Evolutionary conservation across 1,140 invertebrate species (phyloP), one percentile per base, ranked within the genome.

Genomic region (Glossosoma conforme): DNA sequence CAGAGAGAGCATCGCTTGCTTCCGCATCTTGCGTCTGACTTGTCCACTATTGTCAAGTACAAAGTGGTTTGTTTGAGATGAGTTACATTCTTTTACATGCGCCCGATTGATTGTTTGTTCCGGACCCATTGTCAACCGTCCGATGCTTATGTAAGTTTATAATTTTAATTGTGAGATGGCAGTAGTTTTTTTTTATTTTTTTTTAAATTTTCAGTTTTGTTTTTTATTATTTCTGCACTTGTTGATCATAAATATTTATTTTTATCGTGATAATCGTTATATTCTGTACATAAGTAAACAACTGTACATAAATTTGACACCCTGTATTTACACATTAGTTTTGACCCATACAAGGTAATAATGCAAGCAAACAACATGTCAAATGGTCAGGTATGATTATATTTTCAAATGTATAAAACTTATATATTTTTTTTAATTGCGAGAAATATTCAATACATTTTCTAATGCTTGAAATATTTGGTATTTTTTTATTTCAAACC

Each of bases 141-240:
- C 54, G 43, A 45, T 58, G 70, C 69, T 73, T 72, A 68, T 72
- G 72, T 75, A 75, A 75, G 72, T 75, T 70, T 60, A 64, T 69
- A 67, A 58, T 59, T 50, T 48, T 35, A 38, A 32, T 48, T 52
- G 49, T 56, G 45, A 51, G 28, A 56, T 59, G 53, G 53, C 52
- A 32, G 46, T 55, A 25, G 44, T 38, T 47, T 38, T 36, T 19
- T 46, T 38, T 38, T 38, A 24, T 25, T 14, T 38, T 47, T 21
- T 17, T 47, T 47, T 6, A 47, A 35, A 20, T 47, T 33, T 36
- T 38, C 44, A 30, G n/a, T 33, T 33, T n/a, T n/a, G n/a, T n/a
- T n/a, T n/a, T n/a, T n/a, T 33, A 13, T 33, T 33, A 33, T 33
- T 33, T 33, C 11, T 4, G 15, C n/a, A 33, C 15, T 3, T 33